Conservation (phyloP, 2,888 invertebrate species). For the Sarcophaga rosellei region DNA sequence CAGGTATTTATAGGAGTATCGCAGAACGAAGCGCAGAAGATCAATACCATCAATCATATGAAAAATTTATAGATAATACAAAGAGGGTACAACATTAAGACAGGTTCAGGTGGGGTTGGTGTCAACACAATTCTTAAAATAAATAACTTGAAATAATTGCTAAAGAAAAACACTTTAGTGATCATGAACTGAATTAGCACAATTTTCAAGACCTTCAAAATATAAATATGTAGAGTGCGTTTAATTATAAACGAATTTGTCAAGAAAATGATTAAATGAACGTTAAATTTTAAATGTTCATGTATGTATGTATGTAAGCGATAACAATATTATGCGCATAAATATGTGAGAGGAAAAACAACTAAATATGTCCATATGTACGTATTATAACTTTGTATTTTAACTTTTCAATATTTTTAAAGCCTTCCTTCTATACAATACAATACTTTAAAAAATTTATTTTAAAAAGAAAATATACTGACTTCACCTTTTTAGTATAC, state of each 20-base stretch:
- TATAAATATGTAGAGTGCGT: background rate
- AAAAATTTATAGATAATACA: background rate
- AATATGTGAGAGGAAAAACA: too few relatives aligned
- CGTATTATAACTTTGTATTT: too few relatives aligned
- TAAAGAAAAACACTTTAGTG: background rate
- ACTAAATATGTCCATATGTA: too few relatives aligned
- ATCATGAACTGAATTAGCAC: background rate
- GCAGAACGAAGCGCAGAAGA: background rate
- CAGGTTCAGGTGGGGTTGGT: background rate
- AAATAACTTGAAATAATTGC: background rate
- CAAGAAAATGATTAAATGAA: background rate
- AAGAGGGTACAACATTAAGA: too few relatives aligned
- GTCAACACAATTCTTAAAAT: background rate
- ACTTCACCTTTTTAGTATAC: too few relatives aligned
- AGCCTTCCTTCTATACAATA: too few relatives aligned
- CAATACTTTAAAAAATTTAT: too few relatives aligned
- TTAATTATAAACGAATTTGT: background rate
- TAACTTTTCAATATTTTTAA: too few relatives aligned
- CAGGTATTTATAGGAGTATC: slow-evolving; percentile 36
- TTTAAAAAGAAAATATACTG: too few relatives aligned
- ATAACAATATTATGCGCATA: too few relatives aligned
- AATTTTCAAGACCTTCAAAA: background rate
- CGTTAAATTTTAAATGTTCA: too few relatives aligned
- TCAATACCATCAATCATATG: slow-evolving; percentile 48
- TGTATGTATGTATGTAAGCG: too few relatives aligned